phyloP scores from a whole-genome alignment of 1,140 invertebrate genomes.

The Mya arenaria region DNA sequence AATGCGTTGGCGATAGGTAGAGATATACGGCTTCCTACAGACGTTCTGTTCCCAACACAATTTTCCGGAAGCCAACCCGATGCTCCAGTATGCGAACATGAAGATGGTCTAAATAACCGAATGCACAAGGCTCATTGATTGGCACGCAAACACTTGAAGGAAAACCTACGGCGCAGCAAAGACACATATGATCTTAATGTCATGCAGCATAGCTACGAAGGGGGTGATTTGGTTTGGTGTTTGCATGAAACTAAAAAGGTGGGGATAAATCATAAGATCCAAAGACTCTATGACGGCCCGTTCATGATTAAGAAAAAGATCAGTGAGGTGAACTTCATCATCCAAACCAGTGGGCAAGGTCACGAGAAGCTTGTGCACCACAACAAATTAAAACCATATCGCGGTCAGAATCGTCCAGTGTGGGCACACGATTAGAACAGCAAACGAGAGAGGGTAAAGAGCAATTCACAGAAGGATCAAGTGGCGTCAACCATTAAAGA shows the following conservation, averaged over 20 bases:
- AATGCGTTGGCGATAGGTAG: not conserved
- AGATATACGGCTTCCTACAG: not conserved
- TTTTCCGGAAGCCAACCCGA: too few species aligned
- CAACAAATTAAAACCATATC: constrained; percentile 41
- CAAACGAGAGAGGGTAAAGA: too few species aligned
- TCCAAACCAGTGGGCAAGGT: constrained; percentile 26
- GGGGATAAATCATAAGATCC: constrained; percentile 15
- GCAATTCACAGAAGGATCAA: too few species aligned
- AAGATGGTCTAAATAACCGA: not conserved
- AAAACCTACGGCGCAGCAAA: not conserved
- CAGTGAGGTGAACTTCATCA: constrained; percentile 2
- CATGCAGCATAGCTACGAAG: not conserved
- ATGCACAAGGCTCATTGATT: constrained; percentile 8
- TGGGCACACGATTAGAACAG: too few species aligned
- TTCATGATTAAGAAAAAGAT: constrained; percentile 28
- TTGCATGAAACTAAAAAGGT: not conserved
- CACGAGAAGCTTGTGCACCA: constrained; percentile 25
- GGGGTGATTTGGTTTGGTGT: constrained; percentile 37
- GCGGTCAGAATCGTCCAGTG: not conserved
- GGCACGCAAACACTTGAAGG: constrained; percentile 2
- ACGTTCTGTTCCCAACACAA: too few species aligned
- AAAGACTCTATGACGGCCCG: constrained; percentile 22
- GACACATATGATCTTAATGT: constrained; percentile 1
- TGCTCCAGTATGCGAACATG: too few species aligned
- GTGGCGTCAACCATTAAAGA: too few species aligned